phyloP scores from a whole-genome alignment of 2,113 vertebrate species.

The Brachyhypopomus gauderio region DNA sequence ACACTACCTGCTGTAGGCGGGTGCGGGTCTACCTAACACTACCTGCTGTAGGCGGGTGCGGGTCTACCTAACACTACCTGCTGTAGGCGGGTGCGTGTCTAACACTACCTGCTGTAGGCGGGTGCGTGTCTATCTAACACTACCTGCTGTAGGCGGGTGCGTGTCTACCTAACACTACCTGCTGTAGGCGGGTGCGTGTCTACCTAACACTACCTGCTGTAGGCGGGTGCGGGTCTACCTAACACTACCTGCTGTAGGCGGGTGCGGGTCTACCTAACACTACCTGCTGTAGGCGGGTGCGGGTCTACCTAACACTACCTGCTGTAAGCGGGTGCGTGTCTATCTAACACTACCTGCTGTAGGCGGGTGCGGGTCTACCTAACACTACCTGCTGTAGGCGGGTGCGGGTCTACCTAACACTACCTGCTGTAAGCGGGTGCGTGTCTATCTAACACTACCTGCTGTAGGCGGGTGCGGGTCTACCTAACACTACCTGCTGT shows the following conservation, averaged over 20 bases:
- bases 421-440: too few relatives aligned
- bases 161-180: slow-evolving; percentile 68
- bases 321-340: background rate
- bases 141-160: too few relatives aligned
- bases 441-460: slow-evolving; percentile 20
- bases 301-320: slow-evolving; percentile 47
- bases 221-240: too few relatives aligned
- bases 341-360: too few relatives aligned
- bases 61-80: slow-evolving; percentile 42
- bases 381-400: slow-evolving; percentile 73
- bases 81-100: slow-evolving; percentile 11
- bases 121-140: too few relatives aligned
- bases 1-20: slow-evolving; percentile 68
- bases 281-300: slow-evolving; percentile 27
- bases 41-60: slow-evolving; percentile 37
- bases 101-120: too few relatives aligned
- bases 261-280: slow-evolving; percentile 50
- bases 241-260: slow-evolving; percentile 68
- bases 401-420: slow-evolving; percentile 54
- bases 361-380: too few relatives aligned
- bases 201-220: slow-evolving; percentile 45
- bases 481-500: slow-evolving; percentile 38
- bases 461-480: slow-evolving; percentile 47
- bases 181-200: slow-evolving; percentile 56
- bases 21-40: slow-evolving; percentile 50